These are phyloP conservation scores for Beris morrisii DNA, from an alignment of 2,888 invertebrate genomes.

Conservation along the genomic window DNA sequence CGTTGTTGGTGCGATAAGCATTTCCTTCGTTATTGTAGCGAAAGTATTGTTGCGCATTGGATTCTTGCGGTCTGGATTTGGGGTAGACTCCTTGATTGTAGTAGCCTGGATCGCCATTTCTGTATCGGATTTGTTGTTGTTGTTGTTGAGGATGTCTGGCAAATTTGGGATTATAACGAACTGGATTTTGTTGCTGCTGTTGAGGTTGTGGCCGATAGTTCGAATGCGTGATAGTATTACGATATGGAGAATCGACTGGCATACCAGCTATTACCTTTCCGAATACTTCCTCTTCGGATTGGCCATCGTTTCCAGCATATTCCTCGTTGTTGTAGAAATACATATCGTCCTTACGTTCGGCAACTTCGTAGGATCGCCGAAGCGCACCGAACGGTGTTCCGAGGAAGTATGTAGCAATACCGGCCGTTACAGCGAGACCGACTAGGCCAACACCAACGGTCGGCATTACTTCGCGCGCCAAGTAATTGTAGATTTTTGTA, in stretches of 20 bases:
- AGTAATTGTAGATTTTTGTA: constrained; percentile 74
- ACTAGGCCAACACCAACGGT: constrained; percentile 77
- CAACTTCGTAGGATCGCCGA: constrained; percentile 65
- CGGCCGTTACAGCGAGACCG: constrained; percentile 72
- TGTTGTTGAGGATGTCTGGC: constrained; percentile 22
- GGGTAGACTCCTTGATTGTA: constrained; percentile 9
- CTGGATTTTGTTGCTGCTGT: constrained; percentile 28
- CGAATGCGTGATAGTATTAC: constrained; percentile 49
- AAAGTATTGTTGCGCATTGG: constrained; percentile 20
- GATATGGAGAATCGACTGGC: constrained; percentile 60
- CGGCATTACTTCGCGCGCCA: constrained; percentile 79
- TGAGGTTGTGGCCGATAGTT: constrained; percentile 44
- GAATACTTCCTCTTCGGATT: constrained; percentile 76
- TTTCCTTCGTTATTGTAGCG: constrained; percentile 27
- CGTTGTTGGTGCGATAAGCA: constrained; percentile 1
- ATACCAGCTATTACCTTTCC: constrained; percentile 74
- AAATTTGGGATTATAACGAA: constrained; percentile 23
- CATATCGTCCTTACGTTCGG: constrained; percentile 65
- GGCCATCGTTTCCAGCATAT: constrained; percentile 67
- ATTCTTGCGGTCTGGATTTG: constrained; percentile 12
- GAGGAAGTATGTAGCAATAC: constrained; percentile 70
- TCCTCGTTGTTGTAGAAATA: constrained; percentile 71
- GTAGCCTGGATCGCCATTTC: constrained; percentile 24
- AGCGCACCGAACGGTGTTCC: constrained; percentile 70
- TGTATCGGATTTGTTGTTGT: constrained; percentile 23